Percentiles rank a stretch among this genome's conserved stretches.
Conservation (phyloP, 2,888 invertebrate genomes). For the Leuctra nigra region DNA sequence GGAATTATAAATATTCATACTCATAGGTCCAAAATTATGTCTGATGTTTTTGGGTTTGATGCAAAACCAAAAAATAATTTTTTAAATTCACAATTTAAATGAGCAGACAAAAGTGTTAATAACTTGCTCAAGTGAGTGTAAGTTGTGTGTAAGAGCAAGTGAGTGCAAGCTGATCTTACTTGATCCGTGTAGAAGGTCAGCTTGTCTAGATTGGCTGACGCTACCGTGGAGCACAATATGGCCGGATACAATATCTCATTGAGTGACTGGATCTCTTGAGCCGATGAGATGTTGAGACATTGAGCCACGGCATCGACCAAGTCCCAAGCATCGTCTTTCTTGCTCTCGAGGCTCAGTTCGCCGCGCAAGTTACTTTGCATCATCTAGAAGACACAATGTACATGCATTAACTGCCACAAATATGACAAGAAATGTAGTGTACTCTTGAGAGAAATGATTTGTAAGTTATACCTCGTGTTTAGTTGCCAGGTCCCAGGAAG, state of each 20-base stretch:
- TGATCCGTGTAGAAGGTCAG: constrained; percentile 36
- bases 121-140: too few species aligned
- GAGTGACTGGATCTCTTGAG: constrained; percentile 49
- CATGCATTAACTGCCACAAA: too few species aligned
- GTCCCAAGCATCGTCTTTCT: constrained; percentile 43
- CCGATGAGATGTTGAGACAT: constrained; percentile 48
- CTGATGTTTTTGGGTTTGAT: too few species aligned
- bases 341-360: constrained; percentile 60
- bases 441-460: too few species aligned
- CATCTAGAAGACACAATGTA: constrained; percentile 57
- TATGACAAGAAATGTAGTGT: too few species aligned
- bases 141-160: too few species aligned
- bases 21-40: too few species aligned
- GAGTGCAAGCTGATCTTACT: too few species aligned
- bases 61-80: too few species aligned
- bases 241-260: constrained; percentile 60
- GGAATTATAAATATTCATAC: too few species aligned
- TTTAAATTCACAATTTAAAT: too few species aligned
- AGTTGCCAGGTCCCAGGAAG: constrained; percentile 54
- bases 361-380: constrained; percentile 73
- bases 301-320: constrained; percentile 54
- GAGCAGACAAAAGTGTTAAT: too few species aligned
- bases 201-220: constrained; percentile 46
- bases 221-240: constrained; percentile 58
- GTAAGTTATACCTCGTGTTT: constrained; percentile 66